Evolutionary conservation across 2,797 vertebrate species (phyloP), one percentile per base, ranked within the genome.

Genomic region (Prionace glauca): DNA sequence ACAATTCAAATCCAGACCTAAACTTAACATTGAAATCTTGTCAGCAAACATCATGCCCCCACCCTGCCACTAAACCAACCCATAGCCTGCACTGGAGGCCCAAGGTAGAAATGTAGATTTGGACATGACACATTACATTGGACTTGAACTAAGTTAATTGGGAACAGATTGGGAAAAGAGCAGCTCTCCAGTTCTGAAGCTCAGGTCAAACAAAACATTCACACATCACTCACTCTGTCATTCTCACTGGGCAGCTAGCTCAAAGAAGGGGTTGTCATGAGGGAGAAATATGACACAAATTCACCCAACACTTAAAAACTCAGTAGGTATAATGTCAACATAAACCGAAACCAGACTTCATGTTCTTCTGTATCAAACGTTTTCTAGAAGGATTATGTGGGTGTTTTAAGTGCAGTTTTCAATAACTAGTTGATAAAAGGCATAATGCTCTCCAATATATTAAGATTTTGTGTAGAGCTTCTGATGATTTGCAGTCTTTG

Each of bases 171-270:
- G 65, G 11, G 32, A 92, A 92, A 92, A 62, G 62, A 92, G 90
- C 90, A 41, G 62, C 90, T 92, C 90, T 69, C 67, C 65, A 92
- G 65, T 92, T 92, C 90, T 92, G 90, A 69, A n/a, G 65, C 62
- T 67, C 3, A 26, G 90, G 90, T 92, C 90, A 92, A 92, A 92
- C 90, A 92, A 92, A 92, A 92, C 65, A 92, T 69, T 92, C 65
- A 92, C 90, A 69, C 90, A 92, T 92, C 90, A 92, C 90, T 92
- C 65, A 92, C 90, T 92, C 90, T 92, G 65, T 92, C 90, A 69
- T 92, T n/a, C 65, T 92, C 90, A 69, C n/a, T 67, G 90, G 65
- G 65, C 90, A 41, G 90, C 20, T 41, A 67, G 65, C 90, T 92
- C 65, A 92, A 92, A 92, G 65, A 92, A 92, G 90, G 90, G 65